Conservation (phyloP, 2,797 vertebrate species). For the Momotus momota region DNA sequence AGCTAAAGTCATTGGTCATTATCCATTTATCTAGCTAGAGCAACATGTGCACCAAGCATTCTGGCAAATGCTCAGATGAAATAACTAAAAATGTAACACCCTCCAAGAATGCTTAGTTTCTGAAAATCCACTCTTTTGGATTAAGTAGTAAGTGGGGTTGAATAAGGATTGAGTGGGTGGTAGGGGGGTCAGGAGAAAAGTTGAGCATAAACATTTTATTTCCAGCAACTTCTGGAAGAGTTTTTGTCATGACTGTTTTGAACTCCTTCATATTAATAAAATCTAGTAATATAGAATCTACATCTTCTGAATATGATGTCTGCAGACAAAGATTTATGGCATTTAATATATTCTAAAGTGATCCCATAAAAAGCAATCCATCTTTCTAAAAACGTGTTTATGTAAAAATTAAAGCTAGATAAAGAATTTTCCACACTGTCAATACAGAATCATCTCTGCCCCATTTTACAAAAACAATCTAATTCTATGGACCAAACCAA, state of each 20-base stretch:
- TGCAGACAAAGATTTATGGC: constrained; percentile 63
- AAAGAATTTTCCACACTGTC: neutral
- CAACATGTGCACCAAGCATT: neutral
- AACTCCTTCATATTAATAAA: neutral
- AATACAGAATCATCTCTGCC: neutral
- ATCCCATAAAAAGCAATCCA: constrained; percentile 26
- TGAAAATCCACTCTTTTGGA: neutral
- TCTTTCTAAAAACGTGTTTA: constrained; percentile 52
- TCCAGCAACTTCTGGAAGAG: neutral
- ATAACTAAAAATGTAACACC: neutral
- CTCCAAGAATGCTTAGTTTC: neutral
- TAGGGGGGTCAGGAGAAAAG: neutral
- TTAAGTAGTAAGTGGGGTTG: neutral
- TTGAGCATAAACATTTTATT: neutral
- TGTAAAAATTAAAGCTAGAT: constrained; percentile 36
- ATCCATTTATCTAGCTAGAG: neutral
- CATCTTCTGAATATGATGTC: neutral
- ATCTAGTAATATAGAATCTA: constrained; percentile 19
- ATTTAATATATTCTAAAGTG: constrained; percentile 68
- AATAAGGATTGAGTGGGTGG: neutral
- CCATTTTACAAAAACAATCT: neutral
- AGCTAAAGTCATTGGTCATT: neutral
- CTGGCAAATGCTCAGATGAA: neutral
- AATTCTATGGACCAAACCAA: neutral
- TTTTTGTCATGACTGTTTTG: neutral